Base-by-base conservation (phyloP, 2,113 vertebrate genomes). In the Eublepharis macularius region DNA sequence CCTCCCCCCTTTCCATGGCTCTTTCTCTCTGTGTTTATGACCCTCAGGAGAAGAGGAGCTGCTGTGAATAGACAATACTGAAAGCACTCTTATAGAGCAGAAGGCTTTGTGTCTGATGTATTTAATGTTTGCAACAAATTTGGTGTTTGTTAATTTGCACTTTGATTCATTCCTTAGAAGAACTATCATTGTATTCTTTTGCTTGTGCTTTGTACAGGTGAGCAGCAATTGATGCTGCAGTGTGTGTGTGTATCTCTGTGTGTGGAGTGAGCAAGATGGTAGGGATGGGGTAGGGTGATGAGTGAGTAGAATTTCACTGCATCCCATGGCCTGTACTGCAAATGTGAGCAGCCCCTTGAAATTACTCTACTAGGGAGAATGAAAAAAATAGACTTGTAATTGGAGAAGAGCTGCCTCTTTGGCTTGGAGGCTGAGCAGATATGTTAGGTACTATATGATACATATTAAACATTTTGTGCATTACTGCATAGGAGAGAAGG, bases 1-100 rank as follows among this genome's bases (percentile, higher is more conserved):
- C 65, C 26, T 3, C 54, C 60, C n/a, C 68, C 51, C 47, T 36
- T 39, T 34, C 76, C 26, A 96, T 92, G 89, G 89, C 91, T 95
- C 76, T 83, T 87, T 95, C 94, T 95, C 92, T 93, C 88, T 92
- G 92, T 96, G 92, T 96, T 97, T 96, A 96, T 94, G 96, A 97
- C 95, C 96, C 93, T 90, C 87, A 85, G 96, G 96, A 94, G 95
- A 95, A 94, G 95, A 96, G 95, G 96, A 96, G 95, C 94, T 93
- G 95, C 95, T 93, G 91, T 92, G 97, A 97, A 98, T 98, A 95
- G 94, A 95, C 96, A 97, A 98, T 97, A 96, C 95, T 93, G 94
- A 93, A 94, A 93, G 93, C 92, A 47, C 89, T 91, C 93, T 92
- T 92, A 86, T 41, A 90, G 92, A 87, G 81, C 94, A 94, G 94